These are phyloP conservation scores for Psittacula cyanocephala DNA, from an alignment of 2,113 vertebrate species.

Conservation along the genomic window DNA sequence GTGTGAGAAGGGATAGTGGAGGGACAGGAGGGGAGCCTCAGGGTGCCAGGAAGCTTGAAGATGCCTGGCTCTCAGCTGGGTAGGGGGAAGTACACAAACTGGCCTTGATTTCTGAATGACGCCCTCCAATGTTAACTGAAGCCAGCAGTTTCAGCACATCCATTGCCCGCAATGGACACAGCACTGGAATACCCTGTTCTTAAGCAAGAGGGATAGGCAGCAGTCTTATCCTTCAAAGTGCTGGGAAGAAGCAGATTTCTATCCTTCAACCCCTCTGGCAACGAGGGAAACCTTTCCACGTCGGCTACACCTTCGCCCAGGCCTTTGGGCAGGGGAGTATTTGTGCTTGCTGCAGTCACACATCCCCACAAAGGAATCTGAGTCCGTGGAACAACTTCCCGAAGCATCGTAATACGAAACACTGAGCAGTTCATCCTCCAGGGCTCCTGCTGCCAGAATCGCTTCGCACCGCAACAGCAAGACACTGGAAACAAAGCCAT, in stretches of 20 bases:
- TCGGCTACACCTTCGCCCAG: neutral
- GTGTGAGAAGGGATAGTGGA: neutral
- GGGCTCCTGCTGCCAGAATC: neutral
- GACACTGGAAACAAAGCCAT: neutral
- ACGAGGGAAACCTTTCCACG: neutral
- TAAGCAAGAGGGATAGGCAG: neutral
- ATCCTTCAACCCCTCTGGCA: neutral
- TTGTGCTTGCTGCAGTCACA: neutral
- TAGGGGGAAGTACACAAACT: neutral
- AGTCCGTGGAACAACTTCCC: slow-evolving; percentile 16
- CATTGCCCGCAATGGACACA: slow-evolving; percentile 68
- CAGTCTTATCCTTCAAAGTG: slow-evolving; percentile 48
- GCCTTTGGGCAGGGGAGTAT: neutral
- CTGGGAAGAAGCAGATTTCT: slow-evolving; percentile 29
- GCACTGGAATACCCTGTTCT: slow-evolving; percentile 36
- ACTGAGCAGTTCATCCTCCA: neutral
- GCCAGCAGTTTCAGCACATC: slow-evolving; percentile 30
- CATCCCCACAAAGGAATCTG: neutral
- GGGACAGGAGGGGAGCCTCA: neutral
- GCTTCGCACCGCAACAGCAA: neutral
- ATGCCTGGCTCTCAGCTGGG: slow-evolving; percentile 20
- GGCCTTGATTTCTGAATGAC: slow-evolving; percentile 33
- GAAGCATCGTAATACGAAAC: neutral
- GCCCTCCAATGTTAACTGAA: neutral
- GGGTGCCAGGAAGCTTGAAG: neutral